These are phyloP conservation scores for Diarsia brunnea DNA, from an alignment of 2,888 invertebrate genomes.

Conservation along the genomic window DNA sequence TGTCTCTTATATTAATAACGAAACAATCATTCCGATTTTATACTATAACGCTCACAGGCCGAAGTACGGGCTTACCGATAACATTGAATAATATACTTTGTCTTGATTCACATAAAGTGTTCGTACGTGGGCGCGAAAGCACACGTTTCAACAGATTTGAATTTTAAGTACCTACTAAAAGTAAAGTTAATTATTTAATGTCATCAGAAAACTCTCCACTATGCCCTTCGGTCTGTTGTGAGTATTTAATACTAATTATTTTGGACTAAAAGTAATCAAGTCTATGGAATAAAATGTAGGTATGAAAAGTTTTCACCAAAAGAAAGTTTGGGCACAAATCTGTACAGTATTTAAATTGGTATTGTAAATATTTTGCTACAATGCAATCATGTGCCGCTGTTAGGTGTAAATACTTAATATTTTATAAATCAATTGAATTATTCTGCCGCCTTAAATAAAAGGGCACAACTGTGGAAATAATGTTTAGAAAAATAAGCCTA, in stretches of 20 bases:
- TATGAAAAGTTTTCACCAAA: slow-evolving; percentile 25
- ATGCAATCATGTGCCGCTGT: slow-evolving; percentile 47
- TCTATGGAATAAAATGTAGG: slow-evolving; percentile 12
- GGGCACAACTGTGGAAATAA: too few species aligned
- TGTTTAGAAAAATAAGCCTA: too few species aligned
- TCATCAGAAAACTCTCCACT: not conserved
- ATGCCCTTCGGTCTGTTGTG: not conserved
- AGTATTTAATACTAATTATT: slow-evolving; percentile 7
- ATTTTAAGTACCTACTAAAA: not conserved
- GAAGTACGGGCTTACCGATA: not conserved
- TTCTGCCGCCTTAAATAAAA: too few species aligned
- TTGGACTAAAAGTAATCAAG: slow-evolving; percentile 13
- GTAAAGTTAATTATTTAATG: slow-evolving; percentile 11
- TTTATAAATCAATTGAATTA: slow-evolving; percentile 57
- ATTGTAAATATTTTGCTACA: slow-evolving; percentile 77
- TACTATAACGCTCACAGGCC: not conserved
- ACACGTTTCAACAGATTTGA: not conserved
- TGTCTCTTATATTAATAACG: slow-evolving; percentile 8
- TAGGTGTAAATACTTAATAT: slow-evolving; percentile 65
- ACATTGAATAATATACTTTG: not conserved
- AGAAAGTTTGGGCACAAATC: slow-evolving; percentile 75
- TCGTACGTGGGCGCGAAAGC: not conserved
- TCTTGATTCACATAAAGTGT: not conserved
- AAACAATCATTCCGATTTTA: slow-evolving; percentile 45
- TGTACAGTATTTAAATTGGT: slow-evolving; percentile 67